Base-by-base conservation (phyloP, 2,797 vertebrate species). In the Phoebastria nigripes region DNA sequence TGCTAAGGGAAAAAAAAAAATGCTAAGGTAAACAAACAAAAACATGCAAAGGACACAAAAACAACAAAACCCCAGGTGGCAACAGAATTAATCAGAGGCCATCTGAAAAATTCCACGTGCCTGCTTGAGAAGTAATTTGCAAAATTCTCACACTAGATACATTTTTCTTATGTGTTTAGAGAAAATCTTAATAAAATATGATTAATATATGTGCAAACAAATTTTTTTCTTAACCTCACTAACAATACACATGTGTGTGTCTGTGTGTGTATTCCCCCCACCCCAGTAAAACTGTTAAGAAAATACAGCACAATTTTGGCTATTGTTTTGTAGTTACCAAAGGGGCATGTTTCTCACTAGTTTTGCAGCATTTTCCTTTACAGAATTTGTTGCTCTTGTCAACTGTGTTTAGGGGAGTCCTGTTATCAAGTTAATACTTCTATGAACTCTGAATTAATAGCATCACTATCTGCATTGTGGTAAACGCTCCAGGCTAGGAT, bases 221-320 rank as follows among this genome's bases (percentile, higher is more conserved):
- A 16, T 1, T 17, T 82, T 49, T 54, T 67, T 8, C 31, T 74
- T 52, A 47, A 44, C 4, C 2, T 66, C 10, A 47, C 25, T 42
- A 47, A 42, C 31, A 83, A 49, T 28, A 22, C 4, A 29, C 0
- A 0, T 21, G 3, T 39, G 2, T 21, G 1, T 18, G 28, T 41
- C 5, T 37, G 7, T 35, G 9, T 10, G 1, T 8, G 2, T 54
- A 46, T 54, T 65, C 7, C 20, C 19, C 35, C 26, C 6, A 18
- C 7, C 2, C 6, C 46, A 41, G 6, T 33, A 42, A 58, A 71
- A 51, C 3, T 10, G 11, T 33, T 42, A 62, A 51, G 72, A 79
- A 89, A 52, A 63, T 52, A 46, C 19, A 71, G 11, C 11, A 69
- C 3, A 61, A 31, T 71, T 82, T 76, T 35, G 8, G 6, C 8